Evolutionary conservation across 2,797 vertebrate species (phyloP), one percentile per base, ranked within the genome.

Genomic region (Astyanax mexicanus): DNA sequence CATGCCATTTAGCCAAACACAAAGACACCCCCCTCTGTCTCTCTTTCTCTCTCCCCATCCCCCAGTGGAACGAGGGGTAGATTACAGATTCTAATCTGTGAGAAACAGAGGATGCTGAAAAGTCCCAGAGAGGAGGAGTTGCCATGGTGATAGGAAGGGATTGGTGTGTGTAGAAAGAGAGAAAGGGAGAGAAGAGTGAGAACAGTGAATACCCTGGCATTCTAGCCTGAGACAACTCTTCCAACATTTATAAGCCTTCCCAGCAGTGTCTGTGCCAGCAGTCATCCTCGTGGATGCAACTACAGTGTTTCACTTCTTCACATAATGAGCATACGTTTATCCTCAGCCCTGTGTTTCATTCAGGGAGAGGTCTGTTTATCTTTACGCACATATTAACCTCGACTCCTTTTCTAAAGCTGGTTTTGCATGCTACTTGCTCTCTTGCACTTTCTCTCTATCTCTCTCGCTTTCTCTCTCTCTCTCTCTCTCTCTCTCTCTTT

Each of bases 1-100:
- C 86, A 89, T 87, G 90, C 87, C 84, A 85, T 71, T 88, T 88
- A 87, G 85, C 85, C 88, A 80, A 89, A 90, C 87, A 92, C 91
- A 93, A 90, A 90, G 88, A 76, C 82, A 83, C 85, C 86, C 92
- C 91, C 84, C 84, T 37, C n/a, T n/a, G n/a, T 51, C 67, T 69
- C 69, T 75, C 12, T 74, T 29, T 27, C 55, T 57, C 44, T 52
- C 52, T 32, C 55, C 61, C 54, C 35, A 37, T 37, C 54, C 55
- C 54, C 54, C 23, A 47, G 19, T 84, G 42, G 15, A 19, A 44
- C 17, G 29, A 60, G 61, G 32, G 66, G 69, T 83, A 76, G 79
- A 81, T 83, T 84, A 81, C 78, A 72, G 80, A 82, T 84, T 73
- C 74, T 83, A 80, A 80, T 83, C 79, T 81, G 52, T 79, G 54